phyloP scores from a whole-genome alignment of 2,888 invertebrate genomes.

The Podabrus alpinus region DNA sequence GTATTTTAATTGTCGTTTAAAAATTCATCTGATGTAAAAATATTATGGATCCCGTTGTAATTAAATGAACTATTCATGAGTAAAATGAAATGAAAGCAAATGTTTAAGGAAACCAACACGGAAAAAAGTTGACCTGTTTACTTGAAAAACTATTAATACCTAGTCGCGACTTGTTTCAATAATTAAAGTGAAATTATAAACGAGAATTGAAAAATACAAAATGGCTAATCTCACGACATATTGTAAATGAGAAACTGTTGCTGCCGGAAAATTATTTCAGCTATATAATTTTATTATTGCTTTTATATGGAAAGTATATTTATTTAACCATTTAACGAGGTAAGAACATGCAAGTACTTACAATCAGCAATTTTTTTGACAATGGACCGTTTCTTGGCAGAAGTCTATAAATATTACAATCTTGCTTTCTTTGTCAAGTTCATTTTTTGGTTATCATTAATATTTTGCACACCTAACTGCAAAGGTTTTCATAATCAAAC shows the following conservation, averaged over 20 bases:
- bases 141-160: neutral
- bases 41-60: neutral
- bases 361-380: neutral
- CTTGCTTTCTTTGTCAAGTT: neutral
- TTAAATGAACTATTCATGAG: neutral
- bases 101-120: neutral
- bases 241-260: neutral
- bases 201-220: neutral
- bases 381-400: neutral
- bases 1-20: neutral
- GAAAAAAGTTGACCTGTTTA: neutral
- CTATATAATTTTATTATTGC: neutral
- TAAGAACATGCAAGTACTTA: neutral
- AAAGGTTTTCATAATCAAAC: too few species aligned
- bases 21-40: neutral
- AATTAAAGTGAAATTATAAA: neutral
- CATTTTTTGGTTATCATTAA: too few species aligned
- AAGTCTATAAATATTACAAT: neutral
- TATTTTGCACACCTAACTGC: too few species aligned
- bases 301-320: neutral
- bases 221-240: neutral
- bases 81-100: neutral
- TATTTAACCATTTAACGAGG: neutral
- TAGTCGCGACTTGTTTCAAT: neutral
- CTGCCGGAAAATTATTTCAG: neutral